Base-by-base conservation (phyloP, 1,140 invertebrate species). In the Caenorhabditis remanei region DNA sequence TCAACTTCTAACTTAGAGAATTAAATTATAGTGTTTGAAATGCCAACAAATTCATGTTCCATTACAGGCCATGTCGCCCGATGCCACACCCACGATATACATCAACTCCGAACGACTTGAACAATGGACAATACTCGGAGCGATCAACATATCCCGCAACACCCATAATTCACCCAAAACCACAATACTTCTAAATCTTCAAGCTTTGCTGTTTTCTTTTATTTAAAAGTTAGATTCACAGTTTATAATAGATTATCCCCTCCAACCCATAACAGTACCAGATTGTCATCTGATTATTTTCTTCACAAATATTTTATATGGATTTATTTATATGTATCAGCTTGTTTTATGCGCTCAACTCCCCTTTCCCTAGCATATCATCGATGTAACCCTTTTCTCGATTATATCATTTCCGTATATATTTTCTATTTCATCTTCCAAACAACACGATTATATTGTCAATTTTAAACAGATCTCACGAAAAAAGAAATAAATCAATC, bases 291-390 rank as follows among this genome's bases (percentile, higher is more conserved):
- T 13, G 16, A 19, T n/a, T 46, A 4, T 19, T 46, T 46, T 71
- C 46, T 41, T 9, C 65, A 71, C 13, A 71, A 46, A 46, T 7
- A n/a, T 46, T 79, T 53, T 79, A 79, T 79, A 79, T 79, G 71
- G 71, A 79, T 79, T 50, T 50, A 79, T 79, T 79, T 79, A 79
- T 50, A 50, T 79, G 71, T 79, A 79, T 79, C 53, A 79, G 71
- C 71, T 79, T 79, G 71, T 79, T 79, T 79, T 79, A 79, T 79
- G 71, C 5, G 13, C 53, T 50, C 13, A 21, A 32, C 41, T 46
- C 14, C 41, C 9, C 13, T 50, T 43, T 79, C n/a, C 8, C 11
- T 40, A 58, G 56, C 16, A n/a, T 58, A 11, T n/a, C 61, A 9
- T 43, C 13, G 8, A 19, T 71, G 4, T 24, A 63, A 32, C 32